phyloP scores from a whole-genome alignment of 1,140 invertebrate species.

The Sarcophaga bullata region DNA sequence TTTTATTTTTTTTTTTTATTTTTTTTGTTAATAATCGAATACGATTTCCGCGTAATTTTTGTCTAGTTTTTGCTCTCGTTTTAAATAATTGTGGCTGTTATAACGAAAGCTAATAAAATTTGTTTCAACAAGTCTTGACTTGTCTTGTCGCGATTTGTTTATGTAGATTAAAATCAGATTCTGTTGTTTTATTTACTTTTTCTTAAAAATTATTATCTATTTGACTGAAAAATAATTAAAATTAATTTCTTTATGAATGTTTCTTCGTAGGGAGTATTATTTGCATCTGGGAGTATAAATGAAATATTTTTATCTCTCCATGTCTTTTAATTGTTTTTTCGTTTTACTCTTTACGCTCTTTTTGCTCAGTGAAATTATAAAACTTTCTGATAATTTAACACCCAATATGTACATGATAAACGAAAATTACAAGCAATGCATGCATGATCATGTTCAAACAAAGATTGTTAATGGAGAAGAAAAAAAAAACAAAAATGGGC shows the following conservation, averaged over 20 bases:
- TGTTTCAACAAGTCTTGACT: too few relatives aligned
- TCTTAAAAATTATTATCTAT: neutral
- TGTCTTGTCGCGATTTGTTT: too few relatives aligned
- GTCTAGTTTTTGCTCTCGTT: neutral
- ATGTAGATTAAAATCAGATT: too few relatives aligned
- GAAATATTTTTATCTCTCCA: neutral
- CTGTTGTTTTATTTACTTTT: too few relatives aligned
- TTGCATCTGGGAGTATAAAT: neutral
- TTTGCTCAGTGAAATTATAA: neutral
- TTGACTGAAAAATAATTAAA: neutral
- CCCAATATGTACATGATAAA: neutral
- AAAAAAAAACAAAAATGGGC: neutral
- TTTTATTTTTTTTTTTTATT: neutral
- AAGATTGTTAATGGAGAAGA: neutral
- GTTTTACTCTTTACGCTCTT: slow-evolving; percentile 2
- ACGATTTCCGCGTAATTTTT: neutral
- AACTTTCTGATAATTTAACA: neutral
- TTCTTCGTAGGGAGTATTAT: neutral
- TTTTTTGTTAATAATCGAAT: too few relatives aligned
- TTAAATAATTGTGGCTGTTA: too few relatives aligned
- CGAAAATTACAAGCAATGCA: neutral
- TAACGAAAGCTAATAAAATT: too few relatives aligned
- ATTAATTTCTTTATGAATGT: neutral
- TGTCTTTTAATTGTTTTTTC: neutral
- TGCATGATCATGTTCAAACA: slow-evolving; percentile 1